Evolutionary conservation across 1,140 invertebrate species (phyloP), one percentile per base, ranked within the genome.

Genomic region (Acromyrmex charruanus): DNA sequence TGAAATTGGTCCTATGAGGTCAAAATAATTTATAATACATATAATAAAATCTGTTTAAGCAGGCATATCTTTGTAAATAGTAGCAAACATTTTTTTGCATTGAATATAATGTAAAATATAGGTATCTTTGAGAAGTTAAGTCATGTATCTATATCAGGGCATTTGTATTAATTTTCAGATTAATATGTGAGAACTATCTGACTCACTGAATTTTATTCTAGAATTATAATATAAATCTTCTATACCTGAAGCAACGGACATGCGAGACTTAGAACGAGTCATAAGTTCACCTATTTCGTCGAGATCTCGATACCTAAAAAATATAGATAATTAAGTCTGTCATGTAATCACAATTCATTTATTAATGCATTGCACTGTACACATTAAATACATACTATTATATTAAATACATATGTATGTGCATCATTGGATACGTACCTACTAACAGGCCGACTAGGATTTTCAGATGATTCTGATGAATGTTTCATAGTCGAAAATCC

Each of bases 231-330:
- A 94, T 25, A 94, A 80, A 89, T 95, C 94, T 84, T 95, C 94
- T 58, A 95, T 91, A 53, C 92, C 93, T 16, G 94, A 94, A 74
- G 92, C 93, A 91, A 93, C 94, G 14, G 96, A 96, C 90, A 94
- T 93, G 55, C 96, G 95, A 12, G 96, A 96, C 90, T 96, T 96
- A n/a, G 95, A 95, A 58, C 95, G 95, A 44, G 94, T 94, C 91
- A 96, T 95, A 87, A 96, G 92, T 89, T 96, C 95, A 74, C 95
- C 95, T 31, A 96, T 93, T 7, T 96, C 96, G 82, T 96, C 96
- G 49, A 96, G 89, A 93, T 96, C 96, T 92, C 95, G 94, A 85
- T 95, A 92, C 25, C 90, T 89, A 28, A 71, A 28, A 71, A 86
- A 77, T 77, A 68, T 51, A 51, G 95, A 82, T 95, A 95, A 65